Conservation (phyloP, 2,888 invertebrate genomes). For the Trachelus tabidus region DNA sequence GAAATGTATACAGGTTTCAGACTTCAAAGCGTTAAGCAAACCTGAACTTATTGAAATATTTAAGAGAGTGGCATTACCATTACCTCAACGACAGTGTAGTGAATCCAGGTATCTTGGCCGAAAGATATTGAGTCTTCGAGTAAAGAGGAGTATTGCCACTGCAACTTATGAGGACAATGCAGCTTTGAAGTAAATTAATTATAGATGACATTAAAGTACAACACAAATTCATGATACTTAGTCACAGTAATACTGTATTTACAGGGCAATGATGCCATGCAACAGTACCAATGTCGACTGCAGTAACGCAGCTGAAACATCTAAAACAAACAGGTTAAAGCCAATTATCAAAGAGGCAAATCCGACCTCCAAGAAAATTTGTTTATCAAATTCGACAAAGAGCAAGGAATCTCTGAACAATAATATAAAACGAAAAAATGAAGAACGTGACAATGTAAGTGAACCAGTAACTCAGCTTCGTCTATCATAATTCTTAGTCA, state of each 20-base stretch:
- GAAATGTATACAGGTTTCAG: conserved; percentile 51
- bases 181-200: conserved; percentile 32
- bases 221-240: too few species aligned
- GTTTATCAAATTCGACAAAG: background rate
- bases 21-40: conserved; percentile 39
- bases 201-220: too few species aligned
- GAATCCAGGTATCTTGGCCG: conserved; percentile 34
- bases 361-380: conserved; percentile 4
- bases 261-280: background rate
- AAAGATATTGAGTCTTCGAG: conserved; percentile 36
- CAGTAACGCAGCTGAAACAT: too few species aligned
- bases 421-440: conserved; percentile 10
- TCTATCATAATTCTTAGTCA: background rate
- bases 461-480: too few species aligned
- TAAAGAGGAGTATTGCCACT: conserved; percentile 29
- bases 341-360: conserved; percentile 6
- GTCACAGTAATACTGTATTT: conserved; percentile 9
- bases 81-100: conserved; percentile 47
- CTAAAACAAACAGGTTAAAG: conserved; percentile 9
- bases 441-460: conserved; percentile 7
- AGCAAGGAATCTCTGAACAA: background rate
- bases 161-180: conserved; percentile 23
- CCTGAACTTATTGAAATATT: conserved; percentile 52
- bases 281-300: background rate
- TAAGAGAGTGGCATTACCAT: conserved; percentile 51